Conservation (phyloP, 2,888 invertebrate species). For the Luperina testacea region DNA sequence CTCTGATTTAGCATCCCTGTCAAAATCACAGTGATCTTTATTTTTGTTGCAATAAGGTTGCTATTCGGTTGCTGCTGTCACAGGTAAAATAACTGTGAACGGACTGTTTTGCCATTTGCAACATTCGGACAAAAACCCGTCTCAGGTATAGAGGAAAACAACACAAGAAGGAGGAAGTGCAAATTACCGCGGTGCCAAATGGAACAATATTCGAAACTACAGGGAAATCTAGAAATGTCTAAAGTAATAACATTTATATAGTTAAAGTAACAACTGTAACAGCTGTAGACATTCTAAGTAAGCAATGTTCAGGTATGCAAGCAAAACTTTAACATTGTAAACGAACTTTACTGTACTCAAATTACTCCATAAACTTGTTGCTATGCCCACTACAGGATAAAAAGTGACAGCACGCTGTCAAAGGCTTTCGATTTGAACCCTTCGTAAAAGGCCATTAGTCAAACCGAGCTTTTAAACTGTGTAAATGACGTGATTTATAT, state of each 20-base stretch:
- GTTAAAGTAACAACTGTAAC: constrained; percentile 16
- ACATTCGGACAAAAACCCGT: background rate
- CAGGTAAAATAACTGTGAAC: background rate
- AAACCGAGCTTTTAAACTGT: constrained; percentile 81
- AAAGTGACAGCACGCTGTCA: constrained; percentile 69
- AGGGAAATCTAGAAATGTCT: constrained; percentile 43
- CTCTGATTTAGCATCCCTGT: background rate
- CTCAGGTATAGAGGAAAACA: background rate
- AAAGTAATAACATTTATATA: constrained; percentile 25
- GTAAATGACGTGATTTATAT: constrained; percentile 82
- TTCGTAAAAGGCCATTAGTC: constrained; percentile 79
- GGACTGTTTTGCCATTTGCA: background rate
- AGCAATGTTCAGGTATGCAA: constrained; percentile 36
- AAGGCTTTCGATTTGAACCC: constrained; percentile 69
- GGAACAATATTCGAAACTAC: constrained; percentile 16
- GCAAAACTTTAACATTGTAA: constrained; percentile 20
- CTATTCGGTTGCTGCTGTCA: background rate
- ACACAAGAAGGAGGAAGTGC: background rate
- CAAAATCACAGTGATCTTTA: background rate
- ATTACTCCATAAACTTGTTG: constrained; percentile 47
- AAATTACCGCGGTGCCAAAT: constrained; percentile 12
- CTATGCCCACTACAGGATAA: constrained; percentile 50
- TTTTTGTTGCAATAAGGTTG: background rate
- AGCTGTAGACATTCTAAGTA: constrained; percentile 10
- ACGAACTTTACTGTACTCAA: constrained; percentile 38